Evolutionary conservation across 2,888 invertebrate genomes (phyloP).

Genomic region (Quadroppia sp.): DNA sequence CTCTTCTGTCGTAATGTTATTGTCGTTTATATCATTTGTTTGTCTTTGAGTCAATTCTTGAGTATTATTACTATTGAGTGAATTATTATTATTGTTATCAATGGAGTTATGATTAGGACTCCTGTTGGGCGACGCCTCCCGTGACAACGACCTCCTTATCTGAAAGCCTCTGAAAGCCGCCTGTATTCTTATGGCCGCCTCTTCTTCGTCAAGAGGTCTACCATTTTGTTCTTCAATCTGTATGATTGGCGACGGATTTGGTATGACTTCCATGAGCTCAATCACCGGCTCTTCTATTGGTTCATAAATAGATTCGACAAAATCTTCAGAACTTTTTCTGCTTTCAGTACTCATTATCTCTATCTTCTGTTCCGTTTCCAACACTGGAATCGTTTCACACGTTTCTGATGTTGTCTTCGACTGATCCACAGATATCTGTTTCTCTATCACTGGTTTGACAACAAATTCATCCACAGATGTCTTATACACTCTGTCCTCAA

Average conservation of each 20-base stretch:
- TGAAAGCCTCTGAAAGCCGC: conserved; percentile 48
- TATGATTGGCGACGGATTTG: neutral
- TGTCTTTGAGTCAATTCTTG: neutral
- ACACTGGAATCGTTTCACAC: neutral
- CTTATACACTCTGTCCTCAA: conserved; percentile 27
- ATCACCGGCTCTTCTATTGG: neutral
- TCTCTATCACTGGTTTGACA: neutral
- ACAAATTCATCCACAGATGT: conserved; percentile 15
- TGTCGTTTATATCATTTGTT: neutral
- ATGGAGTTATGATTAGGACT: neutral
- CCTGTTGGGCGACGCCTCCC: conserved; percentile 41
- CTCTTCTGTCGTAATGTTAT: neutral
- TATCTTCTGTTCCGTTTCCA: conserved; percentile 18
- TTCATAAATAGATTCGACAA: neutral
- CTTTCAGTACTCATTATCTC: conserved; percentile 5
- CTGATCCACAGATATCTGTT: too few species aligned
- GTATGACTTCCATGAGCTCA: neutral
- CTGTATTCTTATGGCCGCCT: conserved; percentile 48
- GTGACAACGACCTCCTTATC: conserved; percentile 45
- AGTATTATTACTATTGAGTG: neutral
- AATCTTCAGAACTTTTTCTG: conserved; percentile 1
- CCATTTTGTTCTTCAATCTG: conserved; percentile 29
- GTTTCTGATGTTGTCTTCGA: neutral
- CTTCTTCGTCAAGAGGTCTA: conserved; percentile 12
- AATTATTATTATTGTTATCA: neutral